Conservation (phyloP, 2,113 vertebrate genomes). For the Podarcis raffonei region DNA sequence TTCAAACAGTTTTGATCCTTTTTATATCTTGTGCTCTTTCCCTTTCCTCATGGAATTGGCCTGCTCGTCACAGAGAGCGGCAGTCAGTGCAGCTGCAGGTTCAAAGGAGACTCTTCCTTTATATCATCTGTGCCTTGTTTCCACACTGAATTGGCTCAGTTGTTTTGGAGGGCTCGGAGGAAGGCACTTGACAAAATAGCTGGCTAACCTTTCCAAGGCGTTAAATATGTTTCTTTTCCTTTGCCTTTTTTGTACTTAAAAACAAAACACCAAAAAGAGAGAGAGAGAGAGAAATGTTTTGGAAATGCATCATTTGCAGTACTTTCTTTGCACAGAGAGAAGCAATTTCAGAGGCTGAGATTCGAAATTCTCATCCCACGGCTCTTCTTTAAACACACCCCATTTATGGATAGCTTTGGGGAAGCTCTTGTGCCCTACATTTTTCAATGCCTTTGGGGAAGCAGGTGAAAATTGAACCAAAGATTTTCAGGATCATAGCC, state of each 20-base stretch:
- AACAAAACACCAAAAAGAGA: background rate
- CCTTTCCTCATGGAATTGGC: constrained; percentile 66
- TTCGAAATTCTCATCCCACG: background rate
- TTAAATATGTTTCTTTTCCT: constrained; percentile 66
- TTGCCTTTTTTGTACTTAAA: constrained; percentile 7
- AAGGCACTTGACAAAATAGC: constrained; percentile 71
- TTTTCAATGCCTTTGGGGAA: too few species aligned
- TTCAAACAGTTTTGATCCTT: constrained; percentile 75
- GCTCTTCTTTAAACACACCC: constrained; percentile 14
- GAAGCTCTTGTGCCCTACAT: background rate
- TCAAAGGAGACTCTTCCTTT: constrained; percentile 64
- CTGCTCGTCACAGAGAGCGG: constrained; percentile 67
- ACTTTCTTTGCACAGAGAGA: constrained; percentile 48
- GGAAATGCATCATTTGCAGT: constrained; percentile 57
- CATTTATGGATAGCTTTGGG: background rate
- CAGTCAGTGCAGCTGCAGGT: constrained; percentile 71
- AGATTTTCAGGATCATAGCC: too few species aligned
- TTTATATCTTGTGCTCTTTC: constrained; percentile 72
- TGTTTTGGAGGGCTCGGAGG: constrained; percentile 70
- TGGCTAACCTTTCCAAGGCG: constrained; percentile 75
- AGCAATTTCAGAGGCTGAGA: constrained; percentile 10
- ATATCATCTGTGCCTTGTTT: constrained; percentile 67
- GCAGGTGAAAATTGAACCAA: too few species aligned
- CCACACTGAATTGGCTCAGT: constrained; percentile 60
- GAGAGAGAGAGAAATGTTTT: constrained; percentile 38